A percentile compares a stretch with the other conserved stretches of the same genome.
Conservation (phyloP, 2,888 invertebrate genomes). For the Acanthopleura granulata region DNA sequence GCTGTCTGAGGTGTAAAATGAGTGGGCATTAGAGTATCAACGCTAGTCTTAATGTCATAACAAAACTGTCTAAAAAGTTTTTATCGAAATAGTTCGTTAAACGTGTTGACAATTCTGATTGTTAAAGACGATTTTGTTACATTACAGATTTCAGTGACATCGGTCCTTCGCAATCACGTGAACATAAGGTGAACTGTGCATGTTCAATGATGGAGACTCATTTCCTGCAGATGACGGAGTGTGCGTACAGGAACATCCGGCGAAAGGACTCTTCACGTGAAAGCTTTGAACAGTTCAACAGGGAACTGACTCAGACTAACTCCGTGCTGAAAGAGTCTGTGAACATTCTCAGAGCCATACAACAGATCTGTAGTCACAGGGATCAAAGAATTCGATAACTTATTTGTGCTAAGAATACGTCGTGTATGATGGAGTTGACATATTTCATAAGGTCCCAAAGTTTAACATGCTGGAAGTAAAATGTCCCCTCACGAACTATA, state of each 20-base stretch:
- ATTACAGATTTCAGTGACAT: too few species aligned
- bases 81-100: too few species aligned
- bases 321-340: not conserved
- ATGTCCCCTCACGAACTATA: too few species aligned
- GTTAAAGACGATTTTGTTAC: too few species aligned
- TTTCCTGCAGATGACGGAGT: slow-evolving; percentile 13
- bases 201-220: not conserved
- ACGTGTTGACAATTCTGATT: too few species aligned
- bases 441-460: too few species aligned
- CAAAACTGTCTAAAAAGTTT: too few species aligned
- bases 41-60: too few species aligned
- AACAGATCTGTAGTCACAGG: slow-evolving; percentile 7
- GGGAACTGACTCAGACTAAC: slow-evolving; percentile 9
- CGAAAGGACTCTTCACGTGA: not conserved
- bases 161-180: not conserved
- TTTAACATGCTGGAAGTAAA: too few species aligned
- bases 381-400: not conserved
- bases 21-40: too few species aligned
- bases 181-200: not conserved
- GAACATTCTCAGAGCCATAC: not conserved
- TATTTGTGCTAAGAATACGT: not conserved
- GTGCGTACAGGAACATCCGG: slow-evolving; percentile 15
- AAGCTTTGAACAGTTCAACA: slow-evolving; percentile 2
- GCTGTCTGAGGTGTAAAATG: too few species aligned
- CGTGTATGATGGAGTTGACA: too few species aligned